Evolutionary conservation across 2,888 invertebrate genomes (phyloP).

Genomic region (Drosophila subsilvestris): DNA sequence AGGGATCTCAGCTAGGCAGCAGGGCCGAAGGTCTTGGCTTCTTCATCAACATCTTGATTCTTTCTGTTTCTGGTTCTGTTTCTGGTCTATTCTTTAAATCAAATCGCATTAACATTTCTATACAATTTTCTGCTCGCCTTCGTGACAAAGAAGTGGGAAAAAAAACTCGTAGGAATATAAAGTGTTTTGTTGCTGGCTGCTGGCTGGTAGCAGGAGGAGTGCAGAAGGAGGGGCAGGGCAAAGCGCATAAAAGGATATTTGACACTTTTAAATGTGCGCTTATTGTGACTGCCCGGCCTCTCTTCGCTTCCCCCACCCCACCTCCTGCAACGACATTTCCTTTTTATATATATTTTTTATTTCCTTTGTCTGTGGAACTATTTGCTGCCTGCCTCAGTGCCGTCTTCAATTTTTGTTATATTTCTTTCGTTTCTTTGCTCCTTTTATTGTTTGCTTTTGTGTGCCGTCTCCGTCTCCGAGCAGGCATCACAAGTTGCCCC

Average conservation of each 20-base stretch:
- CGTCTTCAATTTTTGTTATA: slow-evolving; percentile 67
- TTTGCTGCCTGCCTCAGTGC: slow-evolving; percentile 61
- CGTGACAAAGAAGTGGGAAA: slow-evolving; percentile 60
- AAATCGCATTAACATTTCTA: slow-evolving; percentile 79
- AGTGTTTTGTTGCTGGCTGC: slow-evolving; percentile 66
- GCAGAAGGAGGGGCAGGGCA: slow-evolving; percentile 25
- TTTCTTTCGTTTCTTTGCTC: slow-evolving; percentile 49
- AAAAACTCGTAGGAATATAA: slow-evolving; percentile 54
- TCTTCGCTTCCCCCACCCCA: slow-evolving; percentile 4
- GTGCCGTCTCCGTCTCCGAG: slow-evolving; percentile 67
- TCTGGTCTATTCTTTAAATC: slow-evolving; percentile 73
- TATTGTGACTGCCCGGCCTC: slow-evolving; percentile 64
- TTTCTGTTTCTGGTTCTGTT: slow-evolving; percentile 41
- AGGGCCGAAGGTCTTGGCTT: slow-evolving; percentile 26
- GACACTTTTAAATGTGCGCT: slow-evolving; percentile 80
- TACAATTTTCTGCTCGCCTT: slow-evolving; percentile 74
- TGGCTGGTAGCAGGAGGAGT: too few species aligned
- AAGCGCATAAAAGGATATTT: slow-evolving; percentile 79
- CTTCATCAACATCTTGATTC: slow-evolving; percentile 39
- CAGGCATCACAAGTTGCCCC: slow-evolving; percentile 41
- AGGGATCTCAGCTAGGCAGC: slow-evolving; percentile 2
- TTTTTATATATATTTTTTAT: slow-evolving; percentile 20
- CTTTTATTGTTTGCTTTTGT: slow-evolving; percentile 76
- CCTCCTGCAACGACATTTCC: not conserved
- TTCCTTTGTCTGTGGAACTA: slow-evolving; percentile 73